phyloP scores from a whole-genome alignment of 2,888 invertebrate genomes.

The Syrphus vitripennis region DNA sequence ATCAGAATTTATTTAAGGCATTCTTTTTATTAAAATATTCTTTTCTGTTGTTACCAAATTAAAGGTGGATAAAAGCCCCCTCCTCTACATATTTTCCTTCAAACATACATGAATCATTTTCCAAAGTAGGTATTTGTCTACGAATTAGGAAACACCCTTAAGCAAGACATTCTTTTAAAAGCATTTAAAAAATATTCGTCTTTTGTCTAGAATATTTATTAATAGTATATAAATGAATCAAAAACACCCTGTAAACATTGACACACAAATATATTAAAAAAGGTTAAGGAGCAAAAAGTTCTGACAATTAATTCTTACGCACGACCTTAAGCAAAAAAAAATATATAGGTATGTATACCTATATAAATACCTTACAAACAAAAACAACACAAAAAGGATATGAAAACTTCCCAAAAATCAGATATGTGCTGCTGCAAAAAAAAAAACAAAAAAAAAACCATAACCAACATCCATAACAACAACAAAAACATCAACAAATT shows the following conservation, averaged over 20 bases:
- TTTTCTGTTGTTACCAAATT: too few relatives aligned
- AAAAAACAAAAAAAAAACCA: background rate
- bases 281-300: background rate
- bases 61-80: too few relatives aligned
- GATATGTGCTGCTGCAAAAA: background rate
- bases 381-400: conserved; percentile 4
- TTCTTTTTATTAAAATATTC: too few relatives aligned
- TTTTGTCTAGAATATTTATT: too few relatives aligned
- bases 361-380: background rate
- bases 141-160: too few relatives aligned
- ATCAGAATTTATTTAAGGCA: too few relatives aligned
- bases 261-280: background rate
- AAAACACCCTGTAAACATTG: background rate
- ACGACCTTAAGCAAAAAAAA: conserved; percentile 46
- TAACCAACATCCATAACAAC: conserved; percentile 6
- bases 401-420: conserved; percentile 1
- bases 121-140: too few relatives aligned
- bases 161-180: too few relatives aligned
- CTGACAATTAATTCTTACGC: conserved; percentile 49
- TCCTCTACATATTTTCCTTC: too few relatives aligned
- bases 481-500: conserved; percentile 20
- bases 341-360: too few relatives aligned
- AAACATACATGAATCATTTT: too few relatives aligned
- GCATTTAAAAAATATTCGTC: too few relatives aligned
- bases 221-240: background rate